Evolutionary conservation across 2,797 vertebrate genomes (phyloP), one percentile per base, ranked within the genome.

Genomic region (Propithecus deckenii): DNA sequence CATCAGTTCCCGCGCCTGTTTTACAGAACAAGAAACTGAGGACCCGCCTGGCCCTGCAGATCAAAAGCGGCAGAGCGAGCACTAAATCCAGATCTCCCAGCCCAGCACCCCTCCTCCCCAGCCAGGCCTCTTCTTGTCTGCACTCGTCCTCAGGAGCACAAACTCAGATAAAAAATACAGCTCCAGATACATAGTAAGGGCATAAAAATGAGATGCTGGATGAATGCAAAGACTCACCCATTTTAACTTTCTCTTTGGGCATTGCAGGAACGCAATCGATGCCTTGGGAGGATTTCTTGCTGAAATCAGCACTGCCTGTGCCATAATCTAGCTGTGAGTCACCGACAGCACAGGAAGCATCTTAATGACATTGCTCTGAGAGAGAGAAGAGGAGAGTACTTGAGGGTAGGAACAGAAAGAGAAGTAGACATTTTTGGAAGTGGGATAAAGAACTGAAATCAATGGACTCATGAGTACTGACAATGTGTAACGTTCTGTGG

Each of bases 261-360:
- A n/a, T 6, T 74, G 59, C 79, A 95, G n/a, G 78, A 76, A 67
- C 14, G 23, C 57, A 35, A 0, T 67, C 74, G 50, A 59, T 2
- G 65, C 84, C 50, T 61, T 12, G n/a, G 86, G 83, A 95, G 43
- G 18, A 35, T 38, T 88, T 88, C 86, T 76, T 50, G 94, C 83
- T 97, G 96, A 96, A 67, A 67, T 92, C 95, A 91, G 91, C 92
- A 69, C 55, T n/a, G 46, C 8, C 6, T 50, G 80, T 69, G 43
- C 95, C n/a, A 35, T 72, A 50, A 94, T 35, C 71, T 86, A 69
- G 85, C 90, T 85, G 52, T 89, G 96, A 93, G 79, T 94, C 95
- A 93, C 79, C 35, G 50, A 72, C 78, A 50, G 69, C 94, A 89
- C 86, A 93, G 95, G 92, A 97, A 97, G 84, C 76, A 76, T 92